Conservation (phyloP, 2,888 invertebrate species). For the Herminia tarsipennalis region DNA sequence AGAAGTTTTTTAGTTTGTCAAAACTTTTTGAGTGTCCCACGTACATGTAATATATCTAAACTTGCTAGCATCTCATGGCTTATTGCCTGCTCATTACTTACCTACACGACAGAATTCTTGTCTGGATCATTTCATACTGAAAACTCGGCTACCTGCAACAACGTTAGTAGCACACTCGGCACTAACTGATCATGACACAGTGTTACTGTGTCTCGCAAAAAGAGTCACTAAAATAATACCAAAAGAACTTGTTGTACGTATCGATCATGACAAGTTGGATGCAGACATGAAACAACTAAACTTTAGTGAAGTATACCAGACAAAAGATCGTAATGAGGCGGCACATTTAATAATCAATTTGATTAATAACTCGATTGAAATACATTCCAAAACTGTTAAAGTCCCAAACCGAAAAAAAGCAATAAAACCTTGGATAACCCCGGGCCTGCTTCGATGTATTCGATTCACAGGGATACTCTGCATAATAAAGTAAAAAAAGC, state of each 20-base stretch:
- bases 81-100: too few species aligned
- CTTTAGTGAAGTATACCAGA: neutral
- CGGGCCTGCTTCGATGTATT: too few species aligned
- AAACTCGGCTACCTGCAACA: slow-evolving; percentile 1
- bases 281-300: neutral
- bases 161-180: slow-evolving; percentile 4
- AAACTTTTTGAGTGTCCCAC: too few species aligned
- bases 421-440: too few species aligned
- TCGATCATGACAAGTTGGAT: slow-evolving; percentile 2
- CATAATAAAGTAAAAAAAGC: too few species aligned
- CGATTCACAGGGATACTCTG: too few species aligned
- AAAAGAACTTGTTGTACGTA: neutral
- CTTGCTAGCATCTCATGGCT: too few species aligned
- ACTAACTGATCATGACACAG: neutral
- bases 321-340: neutral
- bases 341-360: neutral
- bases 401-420: too few species aligned
- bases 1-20: too few species aligned
- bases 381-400: neutral
- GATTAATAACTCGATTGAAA: neutral
- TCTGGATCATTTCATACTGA: slow-evolving; percentile 6
- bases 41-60: too few species aligned
- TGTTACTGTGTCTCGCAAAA: slow-evolving; percentile 4
- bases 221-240: neutral
- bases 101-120: slow-evolving; percentile 2